Evolutionary conservation across 2,888 invertebrate genomes (phyloP), one percentile per base, ranked within the genome.

Genomic region (Hydriomena furcata): DNA sequence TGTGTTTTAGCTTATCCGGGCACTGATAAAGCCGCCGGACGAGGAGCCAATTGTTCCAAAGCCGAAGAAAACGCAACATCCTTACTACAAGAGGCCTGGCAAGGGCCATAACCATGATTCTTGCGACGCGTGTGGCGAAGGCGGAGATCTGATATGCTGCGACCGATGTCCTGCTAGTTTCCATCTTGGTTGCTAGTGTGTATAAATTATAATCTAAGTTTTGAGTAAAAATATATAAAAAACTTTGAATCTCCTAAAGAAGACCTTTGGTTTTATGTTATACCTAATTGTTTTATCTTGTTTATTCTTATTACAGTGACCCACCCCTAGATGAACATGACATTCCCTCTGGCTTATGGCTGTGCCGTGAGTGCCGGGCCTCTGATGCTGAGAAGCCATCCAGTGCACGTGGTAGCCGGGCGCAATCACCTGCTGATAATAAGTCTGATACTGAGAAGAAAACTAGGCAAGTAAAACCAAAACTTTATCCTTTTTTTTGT

Each of bases 81-180:
- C 95, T 0, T 96, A 96, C 71, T 96, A 95, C 71, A 95, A 95
- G 76, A 91, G 96, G 53, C 96, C 96, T 58, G 96, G 96, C n/a
- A 94, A 95, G 70, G 96, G 96, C 5, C 96, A 96, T 73, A 98
- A 98, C 84, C 96, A 95, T 75, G 98, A 98, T 75, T 94, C 94
- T 60, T 99, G 99, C 76, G 98, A 98, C 87, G 96, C 97, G 44
- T 99, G 99, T 79, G 93, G 95, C 43, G 98, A 98, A 90, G 98
- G 98, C 23, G 98, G 99, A 1, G 97, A 98, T 81, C 90, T 99
- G 25, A 94, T 99, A 50, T 98, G 98, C 82, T 99, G 99, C 79
- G 98, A 99, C 82, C 94, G 95, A 58, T 99, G 99, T 71, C 98
- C 98, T 0, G 97, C 97, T 21, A 97, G 98, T 56, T 99, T 99